Conservation (phyloP, 2,888 invertebrate genomes). For the Lampropteryx suffumata region DNA sequence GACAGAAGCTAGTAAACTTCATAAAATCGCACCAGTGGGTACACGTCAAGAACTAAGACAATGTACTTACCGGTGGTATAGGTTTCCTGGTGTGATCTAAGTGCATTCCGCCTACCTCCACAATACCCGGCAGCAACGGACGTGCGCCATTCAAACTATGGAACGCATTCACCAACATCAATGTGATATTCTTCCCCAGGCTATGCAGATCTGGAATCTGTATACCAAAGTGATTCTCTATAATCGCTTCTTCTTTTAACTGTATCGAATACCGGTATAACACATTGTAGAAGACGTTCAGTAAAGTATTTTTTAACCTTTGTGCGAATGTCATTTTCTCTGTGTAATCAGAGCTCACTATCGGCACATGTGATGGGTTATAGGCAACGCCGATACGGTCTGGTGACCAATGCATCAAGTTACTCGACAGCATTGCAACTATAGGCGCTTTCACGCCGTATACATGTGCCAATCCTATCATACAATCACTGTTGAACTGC, state of each 20-base stretch:
- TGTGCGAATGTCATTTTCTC: constrained; percentile 77
- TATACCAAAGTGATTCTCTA: constrained; percentile 70
- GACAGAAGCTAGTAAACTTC: no score
- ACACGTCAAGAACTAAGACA: no score
- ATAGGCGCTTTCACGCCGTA: constrained; percentile 79
- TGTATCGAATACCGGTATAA: constrained; percentile 63
- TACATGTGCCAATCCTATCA: constrained; percentile 82
- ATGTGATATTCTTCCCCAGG: constrained; percentile 75
- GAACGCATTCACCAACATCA: constrained; percentile 84
- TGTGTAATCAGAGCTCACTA: constrained; percentile 72
- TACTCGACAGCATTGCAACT: constrained; percentile 80
- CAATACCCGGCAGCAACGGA: constrained; percentile 80
- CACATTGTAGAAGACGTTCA: constrained; percentile 51
- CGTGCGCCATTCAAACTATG: constrained; percentile 82
- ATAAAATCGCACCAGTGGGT: no score
- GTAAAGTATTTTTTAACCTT: constrained; percentile 65
- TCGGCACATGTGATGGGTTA: constrained; percentile 80
- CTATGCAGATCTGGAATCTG: constrained; percentile 76
- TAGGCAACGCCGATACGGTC: constrained; percentile 70
- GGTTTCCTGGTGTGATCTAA: constrained; percentile 61
- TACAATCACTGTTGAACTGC: constrained; percentile 85
- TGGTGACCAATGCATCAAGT: constrained; percentile 82
- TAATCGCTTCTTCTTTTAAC: constrained; percentile 59
- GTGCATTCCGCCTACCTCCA: constrained; percentile 86
- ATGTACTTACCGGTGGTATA: constrained; percentile 74